Evolutionary conservation across 1,140 invertebrate species (phyloP), one percentile per base, ranked within the genome.

Genomic region (Pissodes strobi): DNA sequence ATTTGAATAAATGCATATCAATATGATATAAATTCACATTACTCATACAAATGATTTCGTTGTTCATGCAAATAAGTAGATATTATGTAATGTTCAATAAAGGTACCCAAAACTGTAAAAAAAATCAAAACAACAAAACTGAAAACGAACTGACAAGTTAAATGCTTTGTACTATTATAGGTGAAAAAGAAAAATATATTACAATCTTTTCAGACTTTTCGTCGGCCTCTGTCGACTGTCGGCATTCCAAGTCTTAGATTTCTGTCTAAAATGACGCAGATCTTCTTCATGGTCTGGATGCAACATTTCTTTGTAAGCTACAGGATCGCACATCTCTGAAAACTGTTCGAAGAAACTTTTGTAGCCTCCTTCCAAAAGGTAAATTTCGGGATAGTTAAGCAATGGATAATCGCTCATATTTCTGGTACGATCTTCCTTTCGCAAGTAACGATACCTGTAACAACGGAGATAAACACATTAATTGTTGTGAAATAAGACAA

Each of bases 281-380:
- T 93, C 90, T 12, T 84, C 82, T 53, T 86, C 84, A 72, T 91
- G 87, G 58, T 88, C 85, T 2, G 88, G 87, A 72, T 94, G 85
- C 30, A 86, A 75, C 93, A 95, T 95, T 3, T 88, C 87, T 37
- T 84, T 82, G 71, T 95, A 95, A 0, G 84, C 82, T 17, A 85
- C 79, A 0, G 93, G 93, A 27, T 85, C 82, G 80, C 95, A 98
- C 17, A 92, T 79, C 0, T 85, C 80, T n/a, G 82, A 79, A 68
- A 88, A 85, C 0, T 83, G 79, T 64, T 87, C 82, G 76, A 85
- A 98, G 80, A 99, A 99, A 23, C 85, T 84, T 69, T 94, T 89
- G 81, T 99, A 99, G 2, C 97, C 97, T 0, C 94, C 93, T 72
- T 97, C 88, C 4, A 99, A 83, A 0, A 99, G 79, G 77, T 99